Conservation (phyloP, 2,113 vertebrate species). For the Hymenochirus boettgeri region DNA sequence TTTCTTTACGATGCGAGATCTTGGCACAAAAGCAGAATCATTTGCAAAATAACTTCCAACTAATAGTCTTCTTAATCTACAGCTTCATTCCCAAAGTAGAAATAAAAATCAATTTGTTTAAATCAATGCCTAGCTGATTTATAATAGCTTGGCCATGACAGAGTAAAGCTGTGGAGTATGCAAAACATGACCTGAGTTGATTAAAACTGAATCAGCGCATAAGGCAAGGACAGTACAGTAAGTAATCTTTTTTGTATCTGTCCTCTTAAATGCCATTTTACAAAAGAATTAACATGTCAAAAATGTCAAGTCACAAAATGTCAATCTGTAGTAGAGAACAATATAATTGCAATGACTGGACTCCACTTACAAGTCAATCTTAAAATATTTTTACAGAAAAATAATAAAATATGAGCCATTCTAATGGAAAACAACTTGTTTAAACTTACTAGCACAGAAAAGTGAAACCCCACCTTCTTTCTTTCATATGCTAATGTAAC, state of each 20-base stretch:
- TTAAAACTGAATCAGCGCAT: conserved; percentile 1
- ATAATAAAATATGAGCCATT: no score
- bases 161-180: not conserved
- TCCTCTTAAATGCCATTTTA: not conserved
- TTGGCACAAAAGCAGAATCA: not conserved
- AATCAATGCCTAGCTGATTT: conserved; percentile 3
- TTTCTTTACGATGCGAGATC: no score
- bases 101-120: conserved; percentile 11
- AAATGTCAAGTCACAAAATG: not conserved
- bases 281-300: not conserved
- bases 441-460: no score
- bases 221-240: no score
- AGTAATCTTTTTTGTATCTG: not conserved
- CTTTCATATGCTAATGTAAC: no score
- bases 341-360: not conserved
- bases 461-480: no score
- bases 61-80: conserved; percentile 6
- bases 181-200: not conserved
- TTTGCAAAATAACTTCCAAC: conserved; percentile 1
- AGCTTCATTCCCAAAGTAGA: not conserved
- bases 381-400: no score
- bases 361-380: no score
- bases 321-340: not conserved
- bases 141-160: not conserved
- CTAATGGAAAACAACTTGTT: no score